These are phyloP conservation scores for Folsomia manolachei DNA, from an alignment of 2,888 invertebrate species.

Conservation along the genomic window DNA sequence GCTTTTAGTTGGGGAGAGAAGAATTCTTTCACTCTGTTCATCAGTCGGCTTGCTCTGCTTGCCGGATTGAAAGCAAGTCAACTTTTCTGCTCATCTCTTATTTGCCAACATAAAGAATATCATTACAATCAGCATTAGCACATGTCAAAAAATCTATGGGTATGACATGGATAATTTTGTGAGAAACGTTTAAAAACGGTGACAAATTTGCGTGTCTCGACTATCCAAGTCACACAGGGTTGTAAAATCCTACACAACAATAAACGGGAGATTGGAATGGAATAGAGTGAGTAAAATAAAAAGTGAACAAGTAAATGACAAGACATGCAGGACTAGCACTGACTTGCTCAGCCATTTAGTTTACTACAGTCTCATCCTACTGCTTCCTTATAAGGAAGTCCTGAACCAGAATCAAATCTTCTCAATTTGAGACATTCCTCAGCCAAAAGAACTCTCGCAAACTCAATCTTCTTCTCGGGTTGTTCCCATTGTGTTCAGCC, in stretches of 20 bases:
- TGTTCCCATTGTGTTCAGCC: no score
- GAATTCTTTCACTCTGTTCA: slow-evolving; percentile 11
- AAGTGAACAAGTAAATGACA: neutral
- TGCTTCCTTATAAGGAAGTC: neutral
- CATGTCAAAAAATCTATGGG: no score
- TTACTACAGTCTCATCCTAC: neutral
- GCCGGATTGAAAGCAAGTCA: slow-evolving; percentile 24
- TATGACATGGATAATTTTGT: no score
- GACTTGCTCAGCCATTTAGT: neutral
- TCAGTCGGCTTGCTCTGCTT: slow-evolving; percentile 46
- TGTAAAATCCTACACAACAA: neutral
- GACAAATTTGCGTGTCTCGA: neutral
- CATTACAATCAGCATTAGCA: no score
- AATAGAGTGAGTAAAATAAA: neutral
- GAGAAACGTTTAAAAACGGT: neutral
- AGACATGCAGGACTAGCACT: no score
- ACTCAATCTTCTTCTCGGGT: no score
- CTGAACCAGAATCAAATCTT: slow-evolving; percentile 3
- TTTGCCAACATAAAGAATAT: neutral
- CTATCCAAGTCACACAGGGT: no score
- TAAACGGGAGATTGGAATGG: no score
- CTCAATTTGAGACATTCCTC: slow-evolving; percentile 5
- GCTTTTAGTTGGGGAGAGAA: neutral
- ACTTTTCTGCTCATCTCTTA: neutral
- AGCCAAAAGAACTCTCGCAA: no score